Conservation (phyloP, 2,113 vertebrate species). For the Bubalus kerabau region DNA sequence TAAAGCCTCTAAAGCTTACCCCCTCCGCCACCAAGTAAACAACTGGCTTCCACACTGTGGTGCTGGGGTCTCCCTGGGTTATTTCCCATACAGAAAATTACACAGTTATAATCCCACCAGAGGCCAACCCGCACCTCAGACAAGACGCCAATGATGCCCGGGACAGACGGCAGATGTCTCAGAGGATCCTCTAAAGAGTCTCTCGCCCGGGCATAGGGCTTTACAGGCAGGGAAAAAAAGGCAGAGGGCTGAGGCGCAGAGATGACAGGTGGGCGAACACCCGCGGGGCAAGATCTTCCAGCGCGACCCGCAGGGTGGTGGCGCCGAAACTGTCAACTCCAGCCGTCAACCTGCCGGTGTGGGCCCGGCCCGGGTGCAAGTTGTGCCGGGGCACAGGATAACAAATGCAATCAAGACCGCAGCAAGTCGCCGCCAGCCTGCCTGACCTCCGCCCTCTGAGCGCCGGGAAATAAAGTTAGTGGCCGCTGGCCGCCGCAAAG, state of each 20-base stretch:
- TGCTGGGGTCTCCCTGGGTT: neutral
- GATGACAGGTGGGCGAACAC: slow-evolving; percentile 16
- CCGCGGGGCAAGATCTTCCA: neutral
- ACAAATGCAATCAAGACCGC: neutral
- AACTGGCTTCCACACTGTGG: neutral
- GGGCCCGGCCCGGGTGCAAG: neutral
- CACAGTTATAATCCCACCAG: neutral
- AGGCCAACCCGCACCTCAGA: neutral
- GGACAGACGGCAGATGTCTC: neutral
- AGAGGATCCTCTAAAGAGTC: neutral
- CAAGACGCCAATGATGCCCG: neutral
- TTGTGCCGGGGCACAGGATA: neutral
- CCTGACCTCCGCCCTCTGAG: neutral
- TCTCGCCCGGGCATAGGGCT: neutral
- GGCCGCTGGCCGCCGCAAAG: neutral
- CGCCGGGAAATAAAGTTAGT: slow-evolving; percentile 30
- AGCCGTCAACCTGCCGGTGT: neutral
- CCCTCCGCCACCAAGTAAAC: neutral
- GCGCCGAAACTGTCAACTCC: slow-evolving; percentile 13
- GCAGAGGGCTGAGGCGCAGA: neutral
- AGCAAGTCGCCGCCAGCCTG: neutral
- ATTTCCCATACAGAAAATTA: neutral
- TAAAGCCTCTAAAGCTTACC: neutral
- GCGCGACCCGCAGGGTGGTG: neutral
- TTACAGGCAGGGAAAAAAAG: neutral